Percentiles rank a stretch among this genome's conserved stretches.
phyloP scores from a whole-genome alignment of 2,888 invertebrate species.

The Geotrupes spiniger region DNA sequence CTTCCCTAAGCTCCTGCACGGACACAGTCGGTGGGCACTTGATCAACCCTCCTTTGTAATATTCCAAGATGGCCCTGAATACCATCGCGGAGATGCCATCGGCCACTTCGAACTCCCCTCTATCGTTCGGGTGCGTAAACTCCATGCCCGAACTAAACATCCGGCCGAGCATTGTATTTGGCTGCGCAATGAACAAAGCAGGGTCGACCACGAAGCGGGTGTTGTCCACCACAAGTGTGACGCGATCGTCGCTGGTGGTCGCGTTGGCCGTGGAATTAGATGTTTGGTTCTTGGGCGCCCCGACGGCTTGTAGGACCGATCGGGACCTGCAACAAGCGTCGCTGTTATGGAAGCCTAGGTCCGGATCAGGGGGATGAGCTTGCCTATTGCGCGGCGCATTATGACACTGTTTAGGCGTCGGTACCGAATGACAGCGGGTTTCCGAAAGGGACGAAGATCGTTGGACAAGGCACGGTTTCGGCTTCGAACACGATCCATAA shows the following conservation, averaged over 20 bases:
- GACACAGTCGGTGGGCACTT: slow-evolving; percentile 94
- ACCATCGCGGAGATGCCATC: slow-evolving; percentile 95
- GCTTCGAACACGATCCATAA: slow-evolving; percentile 61
- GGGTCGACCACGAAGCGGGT: slow-evolving; percentile 90
- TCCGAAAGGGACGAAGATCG: slow-evolving; percentile 53
- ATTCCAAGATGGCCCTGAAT: slow-evolving; percentile 93
- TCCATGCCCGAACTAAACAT: slow-evolving; percentile 94
- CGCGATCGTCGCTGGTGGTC: slow-evolving; percentile 66
- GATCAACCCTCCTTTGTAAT: slow-evolving; percentile 87
- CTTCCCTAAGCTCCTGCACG: slow-evolving; percentile 94
- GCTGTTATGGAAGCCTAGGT: slow-evolving; percentile 16
- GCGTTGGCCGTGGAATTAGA: slow-evolving; percentile 16
- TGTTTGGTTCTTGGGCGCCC: slow-evolving; percentile 35
- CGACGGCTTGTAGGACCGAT: slow-evolving; percentile 35
- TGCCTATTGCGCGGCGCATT: slow-evolving; percentile 52
- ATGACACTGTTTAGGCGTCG: slow-evolving; percentile 54
- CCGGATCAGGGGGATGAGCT: slow-evolving; percentile 22
- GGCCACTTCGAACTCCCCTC: slow-evolving; percentile 94
- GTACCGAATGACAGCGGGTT: slow-evolving; percentile 54
- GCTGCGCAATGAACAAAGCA: slow-evolving; percentile 87
- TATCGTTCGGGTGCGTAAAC: slow-evolving; percentile 91
- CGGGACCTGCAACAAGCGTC: slow-evolving; percentile 38
- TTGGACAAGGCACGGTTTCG: slow-evolving; percentile 64
- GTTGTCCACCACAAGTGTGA: slow-evolving; percentile 94
- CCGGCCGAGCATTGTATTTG: slow-evolving; percentile 98